Evolutionary conservation across 1,140 invertebrate species (phyloP), one percentile per base, ranked within the genome.

Genomic region (Drosophila prosaltans): DNA sequence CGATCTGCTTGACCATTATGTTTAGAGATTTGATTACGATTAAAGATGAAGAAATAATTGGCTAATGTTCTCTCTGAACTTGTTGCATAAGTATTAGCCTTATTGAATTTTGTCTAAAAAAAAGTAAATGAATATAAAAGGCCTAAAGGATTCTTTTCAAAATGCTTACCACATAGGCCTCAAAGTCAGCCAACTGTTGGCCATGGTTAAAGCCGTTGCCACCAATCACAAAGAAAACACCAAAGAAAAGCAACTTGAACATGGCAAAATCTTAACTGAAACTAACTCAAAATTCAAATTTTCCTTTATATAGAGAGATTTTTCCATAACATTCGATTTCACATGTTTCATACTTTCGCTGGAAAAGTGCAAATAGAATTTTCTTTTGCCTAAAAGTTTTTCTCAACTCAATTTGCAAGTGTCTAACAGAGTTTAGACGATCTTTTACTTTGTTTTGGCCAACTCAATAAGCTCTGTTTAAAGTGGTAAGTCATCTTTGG

Each of bases 321-420:
- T 36, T 36, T 30, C 0, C 6, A 4, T 36, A 4, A 1, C 6
- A 4, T 36, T 36, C 6, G 32, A 36, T 36, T 36, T 36, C 3
- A 36, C 32, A 36, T 1, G 6, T 36, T 36, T 36, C 32, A 36
- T 36, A 36, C 77, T 81, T 81, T 77, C 78, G 69, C 79, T 81
- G 81, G 67, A 85, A 85, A 76, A 82, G 83, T 88, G 83, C 80
- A 88, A 88, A 88, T 77, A 88, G 77, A 88, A 51, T 51, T 85
- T 85, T 85, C 74, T 85, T 75, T 51, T 54, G 54, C 30, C 76
- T 57, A 61, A 54, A 69, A 62, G 68, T 79, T 82, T 86, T 74
- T 68, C 70, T 51, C 10, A 6, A 75, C 79, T 78, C 72, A 68
- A 45, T 74, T 36, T 36, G 32, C 67, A 73, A 63, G 59, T 55